Evolutionary conservation across 2,888 invertebrate genomes (phyloP).

Genomic region (Oligia latruncula): DNA sequence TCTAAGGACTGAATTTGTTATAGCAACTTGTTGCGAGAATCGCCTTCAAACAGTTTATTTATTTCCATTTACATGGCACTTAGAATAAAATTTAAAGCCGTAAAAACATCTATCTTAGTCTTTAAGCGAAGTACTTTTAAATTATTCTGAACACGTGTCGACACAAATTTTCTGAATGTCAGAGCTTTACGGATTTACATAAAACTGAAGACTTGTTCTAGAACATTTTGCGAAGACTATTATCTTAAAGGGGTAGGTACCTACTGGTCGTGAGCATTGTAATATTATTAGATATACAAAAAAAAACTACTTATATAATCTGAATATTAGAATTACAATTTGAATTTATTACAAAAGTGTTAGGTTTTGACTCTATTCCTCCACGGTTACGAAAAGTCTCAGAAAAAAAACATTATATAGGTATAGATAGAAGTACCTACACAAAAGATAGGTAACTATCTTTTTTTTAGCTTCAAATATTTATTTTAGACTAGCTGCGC

Average conservation of each 20-base stretch:
- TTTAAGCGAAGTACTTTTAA: constrained; percentile 27
- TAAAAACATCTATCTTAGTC: constrained; percentile 18
- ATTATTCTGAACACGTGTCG: constrained; percentile 55
- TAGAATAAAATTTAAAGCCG: background rate
- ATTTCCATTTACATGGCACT: background rate
- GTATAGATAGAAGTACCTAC: background rate
- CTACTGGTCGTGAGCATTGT: background rate
- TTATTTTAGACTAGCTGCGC: background rate
- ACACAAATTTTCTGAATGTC: constrained; percentile 52
- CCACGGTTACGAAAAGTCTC: background rate
- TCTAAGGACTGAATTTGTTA: background rate
- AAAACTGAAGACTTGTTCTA: constrained; percentile 40
- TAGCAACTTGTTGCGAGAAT: background rate
- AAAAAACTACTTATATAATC: too few species aligned
- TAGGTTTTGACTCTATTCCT: background rate
- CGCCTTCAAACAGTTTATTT: background rate
- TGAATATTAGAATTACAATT: background rate
- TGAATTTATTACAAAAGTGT: background rate
- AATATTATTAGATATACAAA: background rate
- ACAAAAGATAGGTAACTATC: background rate
- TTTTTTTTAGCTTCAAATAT: background rate
- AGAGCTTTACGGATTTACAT: constrained; percentile 49
- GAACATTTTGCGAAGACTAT: constrained; percentile 26
- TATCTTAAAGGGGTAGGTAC: background rate
- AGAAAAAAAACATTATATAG: background rate